Evolutionary conservation across 2,113 vertebrate species (phyloP), one percentile per base, ranked within the genome.

Genomic region (Dunckerocampus dactyliophorus): DNA sequence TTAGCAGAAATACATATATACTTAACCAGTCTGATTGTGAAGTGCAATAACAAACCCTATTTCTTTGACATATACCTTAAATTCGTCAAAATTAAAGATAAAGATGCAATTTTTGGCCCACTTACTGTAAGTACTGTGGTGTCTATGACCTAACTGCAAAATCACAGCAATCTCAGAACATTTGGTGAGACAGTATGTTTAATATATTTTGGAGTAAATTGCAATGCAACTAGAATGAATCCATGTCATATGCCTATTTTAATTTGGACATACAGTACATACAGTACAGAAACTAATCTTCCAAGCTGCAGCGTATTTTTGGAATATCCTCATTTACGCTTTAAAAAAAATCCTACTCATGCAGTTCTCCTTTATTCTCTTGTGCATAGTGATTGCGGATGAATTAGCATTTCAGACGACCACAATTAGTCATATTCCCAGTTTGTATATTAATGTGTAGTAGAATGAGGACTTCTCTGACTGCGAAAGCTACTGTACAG

Each of bases 381-480:
- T 1, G 13, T 3, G 34, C 20, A 37, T 42, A 20, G 17, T 21
- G 37, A 56, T 42, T 56, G 37, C 9, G 37, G 37, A 42, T 56
- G 37, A 47, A 59, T 59, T 45, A 59, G 43, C 56, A 59, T 59
- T 46, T 47, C 39, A 59, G 21, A 59, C 42, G 20, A 28, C 22
- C 56, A 46, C 42, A 46, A 46, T 47, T 46, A 46, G 15, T 59
- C 56, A 47, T 46, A 46, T 46, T 46, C 56, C 42, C 56, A 56
- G 19, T 56, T 56, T 59, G 39, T 28, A 59, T 47, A 39, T 58
- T 24, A 45, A 24, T 57, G 55, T 15, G 13, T 1, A 57, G 37
- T 54, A n/a, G 52, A 37, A 54, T 37, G 53, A 55, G 17, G 53
- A 37, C 17, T 55, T 55, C 10, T 55, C 34, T 4, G 31, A 55